Evolutionary conservation across 2,113 vertebrate genomes (phyloP).

Genomic region (Dicentrarchus labrax): DNA sequence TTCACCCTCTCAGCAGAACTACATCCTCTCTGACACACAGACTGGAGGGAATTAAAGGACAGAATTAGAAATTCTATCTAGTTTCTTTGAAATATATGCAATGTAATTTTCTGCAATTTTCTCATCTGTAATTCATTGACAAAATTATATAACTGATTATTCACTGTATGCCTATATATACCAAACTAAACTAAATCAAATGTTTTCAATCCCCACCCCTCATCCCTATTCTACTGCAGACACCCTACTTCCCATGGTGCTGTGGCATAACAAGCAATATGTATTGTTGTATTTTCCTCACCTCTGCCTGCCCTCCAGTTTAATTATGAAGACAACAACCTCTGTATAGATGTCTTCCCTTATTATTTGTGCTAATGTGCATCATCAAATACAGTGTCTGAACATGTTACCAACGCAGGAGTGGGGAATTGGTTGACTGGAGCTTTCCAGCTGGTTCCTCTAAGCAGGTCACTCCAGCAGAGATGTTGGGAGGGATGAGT

Average conservation of each 20-base stretch:
- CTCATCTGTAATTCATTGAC: constrained; percentile 36
- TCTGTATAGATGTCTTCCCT: neutral
- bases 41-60: constrained; percentile 50
- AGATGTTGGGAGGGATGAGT: constrained; percentile 20
- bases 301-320: constrained; percentile 17
- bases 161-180: neutral
- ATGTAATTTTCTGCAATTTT: constrained; percentile 20
- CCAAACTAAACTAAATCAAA: constrained; percentile 1
- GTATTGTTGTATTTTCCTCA: constrained; percentile 26
- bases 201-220: neutral
- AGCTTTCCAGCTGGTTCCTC: constrained; percentile 20
- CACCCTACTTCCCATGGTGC: constrained; percentile 8
- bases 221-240: neutral
- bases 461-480: constrained; percentile 34
- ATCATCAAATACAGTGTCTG: constrained; percentile 13
- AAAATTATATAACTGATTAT: constrained; percentile 17
- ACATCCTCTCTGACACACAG: constrained; percentile 45
- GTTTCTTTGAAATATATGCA: constrained; percentile 54
- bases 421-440: neutral
- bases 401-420: neutral
- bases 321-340: constrained; percentile 40
- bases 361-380: constrained; percentile 13
- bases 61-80: constrained; percentile 48
- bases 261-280: constrained; percentile 3
- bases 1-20: constrained; percentile 63